Conservation (phyloP, 1,140 invertebrate genomes). For the Hesperophylax magnus region DNA sequence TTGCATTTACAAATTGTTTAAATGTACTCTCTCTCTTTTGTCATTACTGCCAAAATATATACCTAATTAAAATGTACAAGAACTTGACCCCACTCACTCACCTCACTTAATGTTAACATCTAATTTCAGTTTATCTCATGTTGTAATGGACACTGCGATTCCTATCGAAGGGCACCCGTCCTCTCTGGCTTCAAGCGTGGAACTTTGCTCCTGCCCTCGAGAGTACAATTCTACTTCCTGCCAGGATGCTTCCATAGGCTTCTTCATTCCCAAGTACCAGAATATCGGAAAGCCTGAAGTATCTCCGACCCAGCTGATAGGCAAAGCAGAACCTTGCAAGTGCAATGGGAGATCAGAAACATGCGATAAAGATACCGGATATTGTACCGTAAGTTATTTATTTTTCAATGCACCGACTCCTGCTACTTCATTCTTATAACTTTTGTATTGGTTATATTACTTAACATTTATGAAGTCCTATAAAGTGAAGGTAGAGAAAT, state of each 20-base stretch:
- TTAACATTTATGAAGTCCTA: too few relatives aligned
- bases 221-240: conserved; percentile 87
- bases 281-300: conserved; percentile 65
- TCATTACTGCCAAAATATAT: too few relatives aligned
- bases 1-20: too few relatives aligned
- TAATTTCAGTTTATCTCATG: conserved; percentile 77
- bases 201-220: conserved; percentile 88
- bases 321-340: conserved; percentile 84
- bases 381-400: conserved; percentile 80
- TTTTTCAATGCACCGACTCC: not conserved
- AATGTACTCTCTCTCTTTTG: too few relatives aligned
- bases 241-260: conserved; percentile 90
- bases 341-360: conserved; percentile 85
- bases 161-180: conserved; percentile 74
- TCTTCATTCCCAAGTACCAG: conserved; percentile 70
- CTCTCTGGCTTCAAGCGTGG: conserved; percentile 84
- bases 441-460: too few relatives aligned
- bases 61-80: too few relatives aligned
- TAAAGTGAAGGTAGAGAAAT: too few relatives aligned
- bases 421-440: too few relatives aligned
- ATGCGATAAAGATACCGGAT: conserved; percentile 89
- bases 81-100: too few relatives aligned
- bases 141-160: conserved; percentile 88
- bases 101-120: not conserved
- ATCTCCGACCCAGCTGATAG: conserved; percentile 83